Evolutionary conservation across 2,888 invertebrate species (phyloP), one percentile per base, ranked within the genome.

Genomic region (Mechanitis messenoides): DNA sequence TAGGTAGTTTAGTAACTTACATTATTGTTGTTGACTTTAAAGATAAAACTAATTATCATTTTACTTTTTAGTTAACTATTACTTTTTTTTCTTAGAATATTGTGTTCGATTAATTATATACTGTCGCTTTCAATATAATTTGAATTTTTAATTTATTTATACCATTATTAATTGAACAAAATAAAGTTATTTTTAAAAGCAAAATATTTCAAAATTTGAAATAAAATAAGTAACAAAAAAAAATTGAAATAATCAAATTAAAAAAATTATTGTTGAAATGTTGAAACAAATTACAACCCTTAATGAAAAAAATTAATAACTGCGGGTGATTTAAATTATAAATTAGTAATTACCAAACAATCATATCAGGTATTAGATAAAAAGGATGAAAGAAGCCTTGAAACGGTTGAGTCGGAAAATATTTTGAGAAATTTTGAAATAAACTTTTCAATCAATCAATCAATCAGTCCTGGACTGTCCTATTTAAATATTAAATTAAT

Each of bases 391-490:
- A 54, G 46, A 53, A 58, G 58, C 31, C 55, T 58, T 53, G 68
- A 71, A 69, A 67, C 75, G 75, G 71, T 67, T 75, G 69, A 75
- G 68, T 70, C 72, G 75, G 79, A 64, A 64, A 83, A 82, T 80
- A 79, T 84, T 85, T 84, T 84, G 84, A 85, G 84, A 84, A 84
- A 84, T 82, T 80, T 82, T 81, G 76, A 73, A 76, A 77, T 74
- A 74, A 78, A 79, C 75, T 75, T 78, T 74, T 72, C 73, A 35
- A 72, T 75, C 20, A 77, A 84, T 85, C 81, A 83, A 84, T 85
- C 83, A 84, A 71, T 65, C 62, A 64, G 70, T 70, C 69, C 35
- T 35, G 2, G 1, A 35, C 35, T 2, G 35, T 35, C 35, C 35
- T 35, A 35, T 35, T 35, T 35, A 35, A 3, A 3, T 35, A 35